Evolutionary conservation across 2,888 invertebrate species (phyloP), one percentile per base, ranked within the genome.

Genomic region (Synanthedon tipuliformis): DNA sequence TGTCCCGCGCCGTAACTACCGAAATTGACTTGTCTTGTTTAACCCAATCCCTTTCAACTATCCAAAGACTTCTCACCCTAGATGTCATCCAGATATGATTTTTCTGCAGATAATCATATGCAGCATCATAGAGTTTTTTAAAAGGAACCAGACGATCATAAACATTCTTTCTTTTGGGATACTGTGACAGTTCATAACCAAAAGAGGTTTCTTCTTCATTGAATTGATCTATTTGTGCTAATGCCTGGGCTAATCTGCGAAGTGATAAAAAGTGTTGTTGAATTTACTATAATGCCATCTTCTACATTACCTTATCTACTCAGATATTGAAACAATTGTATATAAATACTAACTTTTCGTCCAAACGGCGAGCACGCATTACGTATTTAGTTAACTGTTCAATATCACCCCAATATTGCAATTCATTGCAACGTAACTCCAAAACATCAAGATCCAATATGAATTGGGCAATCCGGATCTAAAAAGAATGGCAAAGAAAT

Each of bases 181-280:
- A 98, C 62, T 94, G 93, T 0, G 97, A 95, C 8, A 92, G 73
- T 68, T 96, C 94, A 92, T 94, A 97, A 11, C 93, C 95, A 71
- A 94, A 98, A 15, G 96, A 90, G 40, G 90, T 86, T 73, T 98
- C 98, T 74, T 98, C 98, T 70, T 93, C 93, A 73, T 98, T 98
- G 66, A 98, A 96, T 56, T 91, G 90, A 66, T 96, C 95, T 57
- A 97, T 95, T 56, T 89, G 92, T 50, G 90, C 89, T 78, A 95
- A 90, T 3, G 96, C 97, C 3, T 84, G 75, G 50, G 92, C 81
- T 56, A 96, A 84, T 70, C 92, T 90, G 34, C 10, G 5, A 34
- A 10, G 34, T 34, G 51, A 73, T 59, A 77, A 50, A 51, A 23
- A 23, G 4, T 23, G 4, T 23, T 23, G 23, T 23, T 23, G 45